Evolutionary conservation across 92 coral and sea anemone genomes (phyloP).

Genomic region (Chrysogorgia sp.): DNA sequence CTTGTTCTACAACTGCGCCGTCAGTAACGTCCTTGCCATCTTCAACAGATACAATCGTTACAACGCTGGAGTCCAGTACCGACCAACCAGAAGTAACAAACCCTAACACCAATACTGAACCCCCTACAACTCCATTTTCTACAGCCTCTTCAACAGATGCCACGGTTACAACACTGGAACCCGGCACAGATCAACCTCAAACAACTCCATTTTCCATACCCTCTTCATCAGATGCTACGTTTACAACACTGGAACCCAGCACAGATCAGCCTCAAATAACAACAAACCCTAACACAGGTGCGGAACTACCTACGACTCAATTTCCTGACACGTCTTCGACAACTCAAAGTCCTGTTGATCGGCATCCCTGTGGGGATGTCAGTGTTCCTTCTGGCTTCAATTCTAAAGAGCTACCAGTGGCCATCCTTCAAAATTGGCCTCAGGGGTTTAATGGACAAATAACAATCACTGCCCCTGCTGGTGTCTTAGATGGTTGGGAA

Average conservation of each 20-base stretch:
- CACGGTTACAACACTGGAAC: too few relatives aligned
- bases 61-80: conserved; percentile 6
- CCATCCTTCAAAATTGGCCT: not conserved
- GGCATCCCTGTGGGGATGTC: not conserved
- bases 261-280: not conserved
- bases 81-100: not conserved
- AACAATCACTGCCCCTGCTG: not conserved
- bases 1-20: not conserved
- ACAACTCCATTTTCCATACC: not conserved
- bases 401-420: not conserved
- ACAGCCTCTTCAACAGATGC: not conserved
- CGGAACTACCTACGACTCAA: not conserved
- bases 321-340: not conserved
- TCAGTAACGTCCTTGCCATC: not conserved
- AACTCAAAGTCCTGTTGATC: conserved; percentile 2
- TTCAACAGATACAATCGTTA: not conserved
- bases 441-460: not conserved
- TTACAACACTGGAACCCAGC: too few relatives aligned
- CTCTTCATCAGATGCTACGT: not conserved
- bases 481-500: conserved; percentile 63
- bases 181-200: too few relatives aligned
- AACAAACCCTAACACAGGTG: too few relatives aligned
- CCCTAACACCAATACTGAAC: not conserved
- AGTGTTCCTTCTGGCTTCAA: not conserved
- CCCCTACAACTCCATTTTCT: not conserved